Percentiles rank a stretch among this genome's conserved stretches.
Evolutionary conservation across 2,888 invertebrate species (phyloP).

Genomic region (Xestia xanthographa): DNA sequence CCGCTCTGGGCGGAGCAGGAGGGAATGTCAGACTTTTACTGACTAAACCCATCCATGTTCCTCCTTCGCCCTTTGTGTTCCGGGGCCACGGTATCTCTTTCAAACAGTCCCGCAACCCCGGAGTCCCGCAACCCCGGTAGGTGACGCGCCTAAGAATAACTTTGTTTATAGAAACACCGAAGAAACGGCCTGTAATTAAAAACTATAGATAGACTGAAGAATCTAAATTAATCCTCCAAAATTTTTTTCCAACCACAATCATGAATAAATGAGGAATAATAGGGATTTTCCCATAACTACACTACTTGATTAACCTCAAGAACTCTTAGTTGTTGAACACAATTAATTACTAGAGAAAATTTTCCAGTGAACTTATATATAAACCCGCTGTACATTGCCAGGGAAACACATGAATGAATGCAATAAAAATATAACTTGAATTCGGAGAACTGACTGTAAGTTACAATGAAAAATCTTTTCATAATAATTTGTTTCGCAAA

Average conservation of each 20-base stretch:
- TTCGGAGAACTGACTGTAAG: background rate
- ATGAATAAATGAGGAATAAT: constrained; percentile 25
- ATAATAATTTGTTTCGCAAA: constrained; percentile 14
- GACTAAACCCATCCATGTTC: too few relatives aligned
- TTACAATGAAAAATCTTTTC: background rate
- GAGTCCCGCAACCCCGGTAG: too few relatives aligned
- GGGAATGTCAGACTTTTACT: too few relatives aligned
- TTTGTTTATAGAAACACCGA: too few relatives aligned
- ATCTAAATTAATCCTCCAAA: constrained; percentile 1
- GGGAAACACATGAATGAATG: constrained; percentile 19
- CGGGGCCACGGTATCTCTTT: too few relatives aligned
- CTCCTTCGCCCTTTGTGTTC: too few relatives aligned
- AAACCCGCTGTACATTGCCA: background rate
- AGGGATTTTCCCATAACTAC: constrained; percentile 28
- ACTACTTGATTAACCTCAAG: background rate
- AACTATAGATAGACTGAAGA: background rate
- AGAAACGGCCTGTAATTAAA: background rate
- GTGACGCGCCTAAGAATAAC: too few relatives aligned
- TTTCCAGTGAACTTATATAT: background rate
- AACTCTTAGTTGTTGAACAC: background rate
- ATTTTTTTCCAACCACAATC: constrained; percentile 5
- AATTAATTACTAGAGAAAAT: constrained; percentile 28
- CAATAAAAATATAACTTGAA: constrained; percentile 7
- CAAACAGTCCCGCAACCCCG: too few relatives aligned
- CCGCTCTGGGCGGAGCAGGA: too few relatives aligned